phyloP scores from a whole-genome alignment of 2,113 vertebrate genomes.

The Onychorhynchus coronatus region DNA sequence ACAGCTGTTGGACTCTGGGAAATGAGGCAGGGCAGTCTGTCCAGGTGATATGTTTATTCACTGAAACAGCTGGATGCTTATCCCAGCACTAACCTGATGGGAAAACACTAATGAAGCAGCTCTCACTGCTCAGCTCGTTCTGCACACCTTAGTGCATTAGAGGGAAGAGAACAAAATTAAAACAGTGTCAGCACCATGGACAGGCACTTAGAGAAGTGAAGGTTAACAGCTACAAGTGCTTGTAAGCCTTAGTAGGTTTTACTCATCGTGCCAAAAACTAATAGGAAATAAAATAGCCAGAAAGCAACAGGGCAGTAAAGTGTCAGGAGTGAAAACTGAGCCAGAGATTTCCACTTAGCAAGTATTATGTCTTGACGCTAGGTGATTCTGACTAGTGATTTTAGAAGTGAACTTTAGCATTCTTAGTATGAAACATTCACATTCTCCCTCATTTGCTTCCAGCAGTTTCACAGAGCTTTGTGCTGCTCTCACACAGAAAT shows the following conservation, averaged over 20 bases:
- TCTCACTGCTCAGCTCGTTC: background rate
- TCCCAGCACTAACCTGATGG: background rate
- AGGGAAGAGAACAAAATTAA: background rate
- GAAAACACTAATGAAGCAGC: background rate
- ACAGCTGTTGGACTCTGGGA: background rate
- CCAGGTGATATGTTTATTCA: background rate
- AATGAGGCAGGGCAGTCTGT: background rate
- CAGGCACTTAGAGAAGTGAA: background rate
- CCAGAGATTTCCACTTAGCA: background rate
- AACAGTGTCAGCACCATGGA: background rate
- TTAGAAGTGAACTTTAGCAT: background rate
- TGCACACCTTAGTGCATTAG: background rate
- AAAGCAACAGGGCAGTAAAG: background rate
- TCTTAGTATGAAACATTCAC: background rate
- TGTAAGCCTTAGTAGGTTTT: background rate
- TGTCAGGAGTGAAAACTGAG: background rate
- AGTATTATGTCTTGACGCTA: background rate
- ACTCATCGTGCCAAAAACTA: background rate
- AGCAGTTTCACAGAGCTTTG: background rate
- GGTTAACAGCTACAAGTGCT: rapidly evolving
- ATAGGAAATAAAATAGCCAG: background rate
- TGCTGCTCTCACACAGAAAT: background rate
- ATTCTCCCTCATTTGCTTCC: background rate
- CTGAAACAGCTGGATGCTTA: background rate
- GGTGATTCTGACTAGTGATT: background rate